These are phyloP conservation scores for Ditula angustiorana DNA, from an alignment of 2,888 invertebrate genomes.

Conservation along the genomic window DNA sequence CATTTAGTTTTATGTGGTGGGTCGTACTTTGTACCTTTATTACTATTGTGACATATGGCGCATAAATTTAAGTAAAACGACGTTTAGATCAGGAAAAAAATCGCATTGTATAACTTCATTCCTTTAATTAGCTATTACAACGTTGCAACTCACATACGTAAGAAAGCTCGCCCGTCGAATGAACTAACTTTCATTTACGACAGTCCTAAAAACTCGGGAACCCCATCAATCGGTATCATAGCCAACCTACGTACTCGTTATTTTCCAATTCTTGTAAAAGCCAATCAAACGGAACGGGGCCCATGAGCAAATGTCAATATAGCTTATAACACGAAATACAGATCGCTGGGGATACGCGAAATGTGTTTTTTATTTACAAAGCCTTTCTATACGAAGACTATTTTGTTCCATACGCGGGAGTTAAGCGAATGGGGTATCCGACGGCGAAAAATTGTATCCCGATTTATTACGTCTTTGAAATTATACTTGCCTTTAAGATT, in stretches of 20 bases:
- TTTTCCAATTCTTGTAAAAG: constrained; percentile 72
- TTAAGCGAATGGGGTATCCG: constrained; percentile 13
- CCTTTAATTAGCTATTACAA: not conserved
- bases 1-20: too few relatives aligned
- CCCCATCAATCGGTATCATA: constrained; percentile 39
- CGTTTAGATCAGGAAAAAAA: too few relatives aligned
- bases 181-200: constrained; percentile 33
- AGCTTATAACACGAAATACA: constrained; percentile 62
- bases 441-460: constrained; percentile 24
- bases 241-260: constrained; percentile 51
- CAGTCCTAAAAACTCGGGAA: constrained; percentile 31
- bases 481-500: not conserved
- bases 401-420: constrained; percentile 38
- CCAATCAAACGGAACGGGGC: constrained; percentile 67
- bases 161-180: not conserved
- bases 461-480: constrained; percentile 28
- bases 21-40: too few relatives aligned
- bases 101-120: not conserved
- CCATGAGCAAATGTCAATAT: constrained; percentile 66
- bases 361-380: constrained; percentile 61
- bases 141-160: not conserved
- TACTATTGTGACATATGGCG: too few relatives aligned
- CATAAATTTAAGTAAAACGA: too few relatives aligned
- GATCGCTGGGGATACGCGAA: constrained; percentile 57
- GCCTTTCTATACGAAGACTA: constrained; percentile 41